Conservation (phyloP, 1,140 invertebrate species). For the Macrobrachium rosenbergii region DNA sequence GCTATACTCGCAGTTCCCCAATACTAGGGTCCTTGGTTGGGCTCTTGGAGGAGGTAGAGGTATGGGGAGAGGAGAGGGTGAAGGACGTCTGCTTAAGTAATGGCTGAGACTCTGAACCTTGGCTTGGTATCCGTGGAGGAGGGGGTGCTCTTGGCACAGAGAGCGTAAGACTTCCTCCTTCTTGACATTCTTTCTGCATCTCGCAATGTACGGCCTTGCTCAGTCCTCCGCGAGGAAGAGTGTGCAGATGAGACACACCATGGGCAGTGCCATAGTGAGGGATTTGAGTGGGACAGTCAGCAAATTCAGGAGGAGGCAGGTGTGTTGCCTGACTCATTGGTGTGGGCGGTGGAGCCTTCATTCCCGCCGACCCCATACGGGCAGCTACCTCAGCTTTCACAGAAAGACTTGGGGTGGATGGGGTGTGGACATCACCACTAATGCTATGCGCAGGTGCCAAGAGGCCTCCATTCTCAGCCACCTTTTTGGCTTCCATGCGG, state of each 20-base stretch:
- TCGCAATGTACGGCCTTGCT: constrained; percentile 82
- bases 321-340: constrained; percentile 65
- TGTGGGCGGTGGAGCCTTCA: constrained; percentile 55
- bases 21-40: constrained; percentile 63
- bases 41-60: constrained; percentile 64
- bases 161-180: constrained; percentile 57
- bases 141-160: constrained; percentile 68
- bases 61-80: constrained; percentile 62
- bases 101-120: constrained; percentile 66
- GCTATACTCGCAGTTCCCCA: constrained; percentile 65
- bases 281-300: constrained; percentile 66
- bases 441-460: constrained; percentile 64
- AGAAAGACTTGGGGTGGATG: constrained; percentile 44
- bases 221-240: constrained; percentile 72
- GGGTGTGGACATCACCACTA: constrained; percentile 61
- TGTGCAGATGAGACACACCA: constrained; percentile 56
- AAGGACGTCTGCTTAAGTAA: constrained; percentile 66
- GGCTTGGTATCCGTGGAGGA: constrained; percentile 73
- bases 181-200: constrained; percentile 80
- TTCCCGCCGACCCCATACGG: constrained; percentile 34
- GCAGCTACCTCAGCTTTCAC: constrained; percentile 52
- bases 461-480: constrained; percentile 63
- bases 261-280: constrained; percentile 60
- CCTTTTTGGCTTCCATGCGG: constrained; percentile 65
- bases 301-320: constrained; percentile 68